Base-by-base conservation (phyloP, 1,140 invertebrate species). In the Drosophila eugracilis region DNA sequence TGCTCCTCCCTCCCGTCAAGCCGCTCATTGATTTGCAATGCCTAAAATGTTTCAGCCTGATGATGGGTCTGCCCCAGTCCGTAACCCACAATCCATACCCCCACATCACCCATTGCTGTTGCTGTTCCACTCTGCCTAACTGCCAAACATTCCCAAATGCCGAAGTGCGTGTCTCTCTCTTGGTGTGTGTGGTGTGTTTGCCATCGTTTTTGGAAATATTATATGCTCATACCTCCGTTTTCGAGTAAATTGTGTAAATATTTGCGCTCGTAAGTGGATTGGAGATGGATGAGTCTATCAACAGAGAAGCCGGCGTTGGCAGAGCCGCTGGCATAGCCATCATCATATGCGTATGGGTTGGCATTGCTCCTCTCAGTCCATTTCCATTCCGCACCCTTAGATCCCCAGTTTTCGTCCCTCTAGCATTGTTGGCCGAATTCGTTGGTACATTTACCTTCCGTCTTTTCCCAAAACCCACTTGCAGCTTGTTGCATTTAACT, bases 201-300 rank as follows among this genome's bases (percentile, higher is more conserved):
- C 79, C 77, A 88, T 81, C 78, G 78, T 89, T 89, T 89, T 89
- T 89, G 89, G 89, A 91, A 91, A 91, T 91, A 91, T 91, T 91
- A 91, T 91, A 91, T 91, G 89, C 89, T 91, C 89, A 91, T 91
- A 91, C 89, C 89, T 90, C 89, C 85, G 89, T 88, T 91, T 85
- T 91, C 89, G 75, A 90, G 90, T 91, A 91, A 91, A 91, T 91
- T 91, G 89, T 90, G 89, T 89, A 91, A 91, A 91, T 91, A 91
- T 91, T 91, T 91, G 89, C 89, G 60, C 81, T 90, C 80, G 85
- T 91, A 91, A 91, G 89, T 91, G 89, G 89, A 91, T 91, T 91
- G 89, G 81, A 91, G 89, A 91, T 91, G 89, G 89, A 91, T 91
- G 89, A 91, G 89, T 91, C 90, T 91, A 91, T 91, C 89, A 91